A percentile compares a stretch with the other conserved stretches of the same genome.
phyloP scores from a whole-genome alignment of 1,140 invertebrate species.

The Neomicropteryx cornuta region DNA sequence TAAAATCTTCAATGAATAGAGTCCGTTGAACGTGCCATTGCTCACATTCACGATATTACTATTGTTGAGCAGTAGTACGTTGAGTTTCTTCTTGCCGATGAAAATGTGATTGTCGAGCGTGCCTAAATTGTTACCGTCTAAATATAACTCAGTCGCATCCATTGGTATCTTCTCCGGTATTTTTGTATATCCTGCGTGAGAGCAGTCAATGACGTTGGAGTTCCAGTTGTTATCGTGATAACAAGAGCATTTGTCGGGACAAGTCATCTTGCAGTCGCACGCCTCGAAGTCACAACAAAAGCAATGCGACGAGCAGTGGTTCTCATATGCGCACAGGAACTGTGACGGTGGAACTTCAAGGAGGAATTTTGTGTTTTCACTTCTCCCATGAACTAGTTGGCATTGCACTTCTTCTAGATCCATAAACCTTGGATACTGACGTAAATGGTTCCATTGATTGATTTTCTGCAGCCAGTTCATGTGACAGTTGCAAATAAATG shows the following conservation, averaged over 20 bases:
- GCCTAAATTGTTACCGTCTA: constrained; percentile 75
- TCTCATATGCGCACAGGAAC: constrained; percentile 77
- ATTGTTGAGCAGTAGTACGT: constrained; percentile 71
- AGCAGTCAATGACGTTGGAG: constrained; percentile 81
- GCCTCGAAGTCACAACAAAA: constrained; percentile 86
- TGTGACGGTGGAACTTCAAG: constrained; percentile 69
- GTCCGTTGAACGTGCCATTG: constrained; percentile 75
- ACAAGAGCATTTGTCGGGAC: constrained; percentile 74
- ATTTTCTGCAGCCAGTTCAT: constrained; percentile 78
- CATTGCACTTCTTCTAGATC: constrained; percentile 76
- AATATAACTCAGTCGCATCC: constrained; percentile 81
- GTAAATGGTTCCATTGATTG: constrained; percentile 52
- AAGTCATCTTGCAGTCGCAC: constrained; percentile 86
- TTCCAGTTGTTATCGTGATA: constrained; percentile 84
- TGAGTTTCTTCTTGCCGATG: constrained; percentile 76
- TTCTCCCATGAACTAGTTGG: constrained; percentile 69
- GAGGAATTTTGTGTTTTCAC: constrained; percentile 62
- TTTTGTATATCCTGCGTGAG: constrained; percentile 56
- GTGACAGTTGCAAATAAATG: constrained; percentile 70
- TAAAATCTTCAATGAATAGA: constrained; percentile 60
- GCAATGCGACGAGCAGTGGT: constrained; percentile 77
- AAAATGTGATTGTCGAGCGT: constrained; percentile 72
- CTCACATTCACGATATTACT: constrained; percentile 64
- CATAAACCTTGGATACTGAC: constrained; percentile 71
- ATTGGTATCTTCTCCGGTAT: constrained; percentile 75